These are phyloP conservation scores for Coendou prehensilis DNA, from an alignment of 2,797 vertebrate genomes.

Conservation along the genomic window DNA sequence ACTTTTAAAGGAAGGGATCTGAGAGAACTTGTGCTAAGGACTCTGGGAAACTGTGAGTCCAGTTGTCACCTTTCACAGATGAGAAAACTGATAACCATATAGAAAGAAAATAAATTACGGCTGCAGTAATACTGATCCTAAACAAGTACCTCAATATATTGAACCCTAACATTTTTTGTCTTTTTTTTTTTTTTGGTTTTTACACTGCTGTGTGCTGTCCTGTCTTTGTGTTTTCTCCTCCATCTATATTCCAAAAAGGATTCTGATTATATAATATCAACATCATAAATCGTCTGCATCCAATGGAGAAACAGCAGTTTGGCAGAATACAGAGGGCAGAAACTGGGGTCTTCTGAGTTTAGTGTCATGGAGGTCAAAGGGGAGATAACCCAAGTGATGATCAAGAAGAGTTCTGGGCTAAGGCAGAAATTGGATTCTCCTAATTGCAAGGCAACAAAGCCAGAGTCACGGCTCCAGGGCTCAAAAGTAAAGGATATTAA, in stretches of 20 bases:
- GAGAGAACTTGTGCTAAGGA: neutral
- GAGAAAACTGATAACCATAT: neutral
- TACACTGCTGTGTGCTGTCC: neutral
- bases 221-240: neutral
- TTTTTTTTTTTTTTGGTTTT: constrained; percentile 11
- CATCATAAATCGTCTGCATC: neutral
- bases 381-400: neutral
- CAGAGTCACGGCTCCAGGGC: neutral
- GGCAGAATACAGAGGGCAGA: neutral
- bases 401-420: neutral
- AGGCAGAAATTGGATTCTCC: neutral
- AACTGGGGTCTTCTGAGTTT: neutral
- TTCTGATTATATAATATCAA: neutral
- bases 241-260: neutral
- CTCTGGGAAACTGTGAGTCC: neutral
- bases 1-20: neutral
- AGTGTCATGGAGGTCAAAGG: neutral
- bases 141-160: neutral
- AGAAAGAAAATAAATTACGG: neutral
- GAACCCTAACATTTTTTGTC: neutral
- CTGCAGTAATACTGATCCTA: neutral
- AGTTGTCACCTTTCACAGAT: neutral
- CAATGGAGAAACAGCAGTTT: neutral
- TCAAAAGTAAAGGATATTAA: neutral
- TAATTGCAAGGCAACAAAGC: neutral